These are phyloP conservation scores for Campylorhamphus procurvoides DNA, from an alignment of 2,113 vertebrate genomes.

Conservation along the genomic window DNA sequence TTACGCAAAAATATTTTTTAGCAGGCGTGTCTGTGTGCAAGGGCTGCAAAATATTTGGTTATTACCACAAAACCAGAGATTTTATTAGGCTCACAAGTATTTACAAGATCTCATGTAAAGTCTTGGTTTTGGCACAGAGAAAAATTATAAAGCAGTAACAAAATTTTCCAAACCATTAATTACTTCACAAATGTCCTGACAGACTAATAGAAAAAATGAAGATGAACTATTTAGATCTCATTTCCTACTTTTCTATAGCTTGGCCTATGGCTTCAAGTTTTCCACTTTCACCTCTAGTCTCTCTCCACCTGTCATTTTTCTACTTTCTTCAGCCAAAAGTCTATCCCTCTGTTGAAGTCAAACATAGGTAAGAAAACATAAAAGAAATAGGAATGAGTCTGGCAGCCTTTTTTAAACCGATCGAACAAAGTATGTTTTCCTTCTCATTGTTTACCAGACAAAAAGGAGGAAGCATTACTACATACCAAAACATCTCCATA, in stretches of 20 bases:
- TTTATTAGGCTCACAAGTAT: not conserved
- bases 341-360: not conserved
- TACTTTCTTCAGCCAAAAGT: not conserved
- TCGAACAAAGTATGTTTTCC: not conserved
- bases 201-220: not conserved
- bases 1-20: not conserved
- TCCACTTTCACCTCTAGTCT: not conserved
- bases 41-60: not conserved
- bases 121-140: not conserved
- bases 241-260: not conserved
- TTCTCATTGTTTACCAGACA: not conserved
- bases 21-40: not conserved
- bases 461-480: not conserved
- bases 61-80: not conserved
- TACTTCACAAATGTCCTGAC: not conserved
- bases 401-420: not conserved
- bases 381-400: not conserved
- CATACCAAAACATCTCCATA: not conserved
- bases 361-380: not conserved
- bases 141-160: not conserved
- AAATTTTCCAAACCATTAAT: not conserved
- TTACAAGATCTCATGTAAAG: not conserved
- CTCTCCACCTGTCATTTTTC: not conserved
- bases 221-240: not conserved
- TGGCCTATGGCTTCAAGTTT: not conserved